Evolutionary conservation across 2,113 vertebrate species (phyloP).

Genomic region (Pholis gunnellus): DNA sequence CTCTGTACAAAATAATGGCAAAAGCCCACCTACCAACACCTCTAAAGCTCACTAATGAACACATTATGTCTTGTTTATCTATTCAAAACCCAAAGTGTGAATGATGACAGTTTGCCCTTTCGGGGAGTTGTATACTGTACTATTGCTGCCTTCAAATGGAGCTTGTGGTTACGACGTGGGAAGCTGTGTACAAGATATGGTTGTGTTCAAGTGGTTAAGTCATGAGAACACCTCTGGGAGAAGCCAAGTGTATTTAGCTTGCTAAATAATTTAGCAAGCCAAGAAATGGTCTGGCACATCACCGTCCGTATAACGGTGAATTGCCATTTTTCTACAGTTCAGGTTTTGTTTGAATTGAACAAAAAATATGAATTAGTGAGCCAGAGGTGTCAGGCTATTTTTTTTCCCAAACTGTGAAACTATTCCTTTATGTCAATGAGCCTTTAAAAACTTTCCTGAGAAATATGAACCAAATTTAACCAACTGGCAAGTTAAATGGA

Average conservation of each 20-base stretch:
- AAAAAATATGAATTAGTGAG: no score
- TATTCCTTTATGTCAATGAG: not conserved
- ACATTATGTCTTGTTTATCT: no score
- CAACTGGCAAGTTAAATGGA: constrained; percentile 29
- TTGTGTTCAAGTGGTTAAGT: not conserved
- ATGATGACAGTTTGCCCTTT: not conserved
- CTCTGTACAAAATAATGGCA: no score
- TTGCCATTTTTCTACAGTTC: not conserved
- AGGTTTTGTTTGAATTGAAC: not conserved
- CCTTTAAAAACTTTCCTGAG: constrained; percentile 33
- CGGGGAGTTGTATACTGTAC: not conserved
- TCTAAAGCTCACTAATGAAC: no score
- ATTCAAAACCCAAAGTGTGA: no score
- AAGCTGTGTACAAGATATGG: not conserved
- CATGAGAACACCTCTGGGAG: no score
- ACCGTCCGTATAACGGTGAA: not conserved
- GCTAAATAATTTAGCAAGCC: not conserved
- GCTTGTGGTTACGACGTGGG: not conserved
- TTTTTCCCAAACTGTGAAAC: constrained; percentile 7
- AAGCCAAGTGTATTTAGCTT: no score
- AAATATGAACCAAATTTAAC: constrained; percentile 16
- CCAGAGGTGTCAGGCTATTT: no score
- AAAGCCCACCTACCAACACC: no score
- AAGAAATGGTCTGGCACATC: not conserved
- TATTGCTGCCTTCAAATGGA: not conserved